Evolutionary conservation across 2,888 invertebrate species (phyloP).

Genomic region (Oasisia sp.): DNA sequence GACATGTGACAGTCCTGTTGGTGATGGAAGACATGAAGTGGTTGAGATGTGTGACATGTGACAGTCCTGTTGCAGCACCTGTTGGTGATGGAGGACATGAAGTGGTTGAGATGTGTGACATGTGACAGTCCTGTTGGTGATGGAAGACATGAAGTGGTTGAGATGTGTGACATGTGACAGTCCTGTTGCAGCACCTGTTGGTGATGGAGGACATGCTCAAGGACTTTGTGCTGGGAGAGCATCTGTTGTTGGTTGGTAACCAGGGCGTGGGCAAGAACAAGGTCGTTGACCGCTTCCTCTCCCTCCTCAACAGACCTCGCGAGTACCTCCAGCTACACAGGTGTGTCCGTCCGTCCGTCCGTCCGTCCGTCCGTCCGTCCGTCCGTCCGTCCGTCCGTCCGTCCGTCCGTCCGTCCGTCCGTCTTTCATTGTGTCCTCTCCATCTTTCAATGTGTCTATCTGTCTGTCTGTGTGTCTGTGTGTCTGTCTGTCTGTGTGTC

Average conservation of each 20-base stretch:
- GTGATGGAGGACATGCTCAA: conserved; percentile 87
- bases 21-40: too few species aligned
- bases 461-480: background rate
- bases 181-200: conserved; percentile 76
- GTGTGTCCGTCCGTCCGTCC: conserved; percentile 44
- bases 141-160: background rate
- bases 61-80: conserved; percentile 75
- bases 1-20: background rate
- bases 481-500: background rate
- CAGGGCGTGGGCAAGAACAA: conserved; percentile 97
- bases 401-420: background rate
- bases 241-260: conserved; percentile 94
- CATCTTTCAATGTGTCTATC: too few species aligned
- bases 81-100: conserved; percentile 82
- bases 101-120: too few species aligned
- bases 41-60: background rate
- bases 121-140: background rate
- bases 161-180: background rate
- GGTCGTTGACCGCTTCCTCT: conserved; percentile 88
- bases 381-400: background rate
- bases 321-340: conserved; percentile 93
- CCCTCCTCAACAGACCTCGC: conserved; percentile 86
- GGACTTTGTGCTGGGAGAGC: conserved; percentile 90
- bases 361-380: background rate
- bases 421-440: too few species aligned